Evolutionary conservation across 35 echinoderm and acorn worm genomes (phyloP), one percentile per base, ranked within the genome.

Genomic region (Holothuria glaberrima): DNA sequence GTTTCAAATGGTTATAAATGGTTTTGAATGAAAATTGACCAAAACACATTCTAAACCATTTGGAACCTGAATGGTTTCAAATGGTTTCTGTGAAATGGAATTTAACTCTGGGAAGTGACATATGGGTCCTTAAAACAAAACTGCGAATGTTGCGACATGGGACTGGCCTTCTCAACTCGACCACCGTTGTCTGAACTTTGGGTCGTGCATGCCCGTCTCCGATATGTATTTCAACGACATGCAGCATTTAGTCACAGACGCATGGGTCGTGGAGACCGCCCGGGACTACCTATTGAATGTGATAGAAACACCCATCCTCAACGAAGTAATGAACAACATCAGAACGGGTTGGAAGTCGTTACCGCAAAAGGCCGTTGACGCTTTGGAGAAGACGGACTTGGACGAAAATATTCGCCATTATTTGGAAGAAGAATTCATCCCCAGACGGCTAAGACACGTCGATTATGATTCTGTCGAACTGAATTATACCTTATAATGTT

Each of bases 111-210:
- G n/a, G n/a, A n/a, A 33, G 68, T 72, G 25, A 28, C 27, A 6
- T 31, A 33, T 3, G 68, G 68, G 17, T 30, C 27, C 17, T 30
- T 72, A 28, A 72, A 44, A 72, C n/a, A 72, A 72, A 72, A 72
- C 68, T 72, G 68, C 68, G 68, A 72, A 17, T 22, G 68, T 24
- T 72, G 68, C 17, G 68, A 72, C 68, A 72, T 72, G 68, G 68
- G 34, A 18, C n/a, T 72, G 68, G 68, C 68, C 68, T 6, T 58
- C 76, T 80, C 41, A 52, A 17, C 6, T 72, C 14, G 30, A 72
- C 30, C 68, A 72, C 68, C 68, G 68, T 29, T 72, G 68, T 72
- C 50, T 80, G 76, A 80, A 80, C 50, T 80, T 52, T 80, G 76
- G 76, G 27, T 48, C 76, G 76, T 48, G 28, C n/a, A 19, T 48